Evolutionary conservation across 2,797 vertebrate species (phyloP).

Genomic region (Antrozous pallidus): DNA sequence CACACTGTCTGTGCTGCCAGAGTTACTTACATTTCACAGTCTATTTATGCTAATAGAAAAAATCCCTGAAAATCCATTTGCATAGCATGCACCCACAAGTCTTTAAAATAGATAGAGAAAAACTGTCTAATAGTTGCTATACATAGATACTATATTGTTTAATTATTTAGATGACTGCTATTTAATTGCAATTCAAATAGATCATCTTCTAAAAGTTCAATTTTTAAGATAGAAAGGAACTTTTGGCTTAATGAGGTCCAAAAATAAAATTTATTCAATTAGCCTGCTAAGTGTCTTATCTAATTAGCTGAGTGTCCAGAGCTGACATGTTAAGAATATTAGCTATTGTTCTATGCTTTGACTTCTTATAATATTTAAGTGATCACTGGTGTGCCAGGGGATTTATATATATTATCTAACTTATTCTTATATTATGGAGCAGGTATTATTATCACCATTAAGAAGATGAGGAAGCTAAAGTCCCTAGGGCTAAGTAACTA

Average conservation of each 20-base stretch:
- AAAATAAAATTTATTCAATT: constrained; percentile 78
- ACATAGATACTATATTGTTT: constrained; percentile 75
- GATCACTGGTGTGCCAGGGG: not conserved
- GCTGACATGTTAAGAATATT: constrained; percentile 13
- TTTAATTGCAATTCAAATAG: constrained; percentile 72
- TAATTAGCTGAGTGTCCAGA: constrained; percentile 57
- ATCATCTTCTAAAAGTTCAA: constrained; percentile 63
- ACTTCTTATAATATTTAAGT: constrained; percentile 26
- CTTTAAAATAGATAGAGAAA: constrained; percentile 72
- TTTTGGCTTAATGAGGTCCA: constrained; percentile 73
- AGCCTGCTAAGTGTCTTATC: constrained; percentile 62
- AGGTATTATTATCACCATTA: not conserved
- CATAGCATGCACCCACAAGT: constrained; percentile 57
- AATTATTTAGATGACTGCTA: constrained; percentile 74
- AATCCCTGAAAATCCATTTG: constrained; percentile 67
- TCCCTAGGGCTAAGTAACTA: not conserved
- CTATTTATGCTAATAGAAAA: constrained; percentile 71
- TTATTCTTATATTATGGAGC: not conserved
- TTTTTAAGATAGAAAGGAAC: constrained; percentile 67
- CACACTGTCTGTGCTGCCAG: constrained; percentile 54
- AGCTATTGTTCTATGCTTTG: constrained; percentile 32
- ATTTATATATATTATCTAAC: constrained; percentile 14
- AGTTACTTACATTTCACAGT: constrained; percentile 61
- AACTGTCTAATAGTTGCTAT: constrained; percentile 73
- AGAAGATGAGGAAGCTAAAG: not conserved